Base-by-base conservation (phyloP, 2,888 invertebrate species). In the Coelogynopora nodosa region DNA sequence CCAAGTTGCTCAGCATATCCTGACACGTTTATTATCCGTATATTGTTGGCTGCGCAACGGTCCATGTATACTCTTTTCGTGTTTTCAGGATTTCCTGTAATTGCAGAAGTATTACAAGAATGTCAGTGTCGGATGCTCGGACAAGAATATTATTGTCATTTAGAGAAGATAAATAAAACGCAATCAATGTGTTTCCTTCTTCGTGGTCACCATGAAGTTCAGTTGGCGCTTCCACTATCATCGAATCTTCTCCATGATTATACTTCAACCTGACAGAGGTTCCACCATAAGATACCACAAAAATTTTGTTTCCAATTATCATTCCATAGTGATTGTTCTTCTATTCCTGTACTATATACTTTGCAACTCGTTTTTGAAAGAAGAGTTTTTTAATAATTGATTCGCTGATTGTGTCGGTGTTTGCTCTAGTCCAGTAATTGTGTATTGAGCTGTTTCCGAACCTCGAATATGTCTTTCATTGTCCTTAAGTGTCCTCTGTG, bases 261-360 rank as follows among this genome's bases (percentile, higher is more conserved):
- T 74, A 74, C 74, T 74, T 74, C 23, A 74, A 74, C 74, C 74
- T 74, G 74, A 74, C 23, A 74, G 23, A 74, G 18, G 74, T 74
- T 74, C 74, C 74, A 74, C 18, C 74, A 74, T 74, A 49, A 74
- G 74, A 74, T 74, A 74, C 10, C 27, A 74, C 74, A 74, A 74
- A 13, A 26, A 74, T 74, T 23, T 74, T 74, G 74, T 74, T 74
- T 10, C 18, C 74, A 74, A 74, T 74, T 74, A 13, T 74, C 18
- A 74, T 74, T 74, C 74, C 74, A 74, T 74, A 74, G 74, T 74
- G 74, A 74, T 74, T 74, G 74, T 74, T 74, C 74, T 74, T 10
- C 74, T 26, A 74, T 74, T 74, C 23, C 74, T 74, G 74, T 74
- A 74, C 18, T 74, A 74, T 13, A 74, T n/a, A 74, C 74, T 5